Evolutionary conservation across 2,797 vertebrate species (phyloP).

Genomic region (Tragelaphus oryx): DNA sequence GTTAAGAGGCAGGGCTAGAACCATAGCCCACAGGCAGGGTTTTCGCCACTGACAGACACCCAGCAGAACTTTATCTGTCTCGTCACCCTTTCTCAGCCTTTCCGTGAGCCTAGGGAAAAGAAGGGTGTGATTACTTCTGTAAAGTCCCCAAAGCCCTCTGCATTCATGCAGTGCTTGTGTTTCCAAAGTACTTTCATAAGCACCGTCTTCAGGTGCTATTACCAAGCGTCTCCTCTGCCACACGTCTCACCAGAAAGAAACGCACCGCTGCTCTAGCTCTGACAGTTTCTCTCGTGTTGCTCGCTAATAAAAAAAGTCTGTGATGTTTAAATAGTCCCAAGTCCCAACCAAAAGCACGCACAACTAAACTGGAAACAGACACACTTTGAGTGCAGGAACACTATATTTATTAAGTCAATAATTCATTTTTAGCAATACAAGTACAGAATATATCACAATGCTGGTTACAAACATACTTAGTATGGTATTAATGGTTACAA

Average conservation of each 20-base stretch:
- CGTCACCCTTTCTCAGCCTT: neutral
- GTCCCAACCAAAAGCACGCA: neutral
- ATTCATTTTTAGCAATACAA: conserved; percentile 85
- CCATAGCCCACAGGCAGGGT: neutral
- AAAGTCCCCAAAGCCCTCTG: neutral
- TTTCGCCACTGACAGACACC: neutral
- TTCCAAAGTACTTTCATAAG: neutral
- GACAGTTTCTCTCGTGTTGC: neutral
- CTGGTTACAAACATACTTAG: conserved; percentile 89
- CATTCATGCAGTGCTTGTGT: neutral
- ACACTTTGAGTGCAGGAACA: conserved; percentile 78
- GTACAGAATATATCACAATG: conserved; percentile 90
- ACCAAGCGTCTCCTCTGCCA: neutral
- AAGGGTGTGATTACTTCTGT: neutral
- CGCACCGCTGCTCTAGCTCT: neutral
- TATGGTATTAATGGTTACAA: conserved; percentile 85
- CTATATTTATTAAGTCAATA: conserved; percentile 87
- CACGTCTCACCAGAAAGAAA: neutral
- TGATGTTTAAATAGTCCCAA: neutral
- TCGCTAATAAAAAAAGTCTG: conserved; percentile 1
- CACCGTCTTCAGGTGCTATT: neutral
- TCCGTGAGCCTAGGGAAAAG: neutral
- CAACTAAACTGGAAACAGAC: conserved; percentile 59
- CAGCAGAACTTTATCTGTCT: neutral
- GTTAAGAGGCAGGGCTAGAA: neutral